Evolutionary conservation across 2,888 invertebrate species (phyloP).

Genomic region (Cheiracanthium punctorium): DNA sequence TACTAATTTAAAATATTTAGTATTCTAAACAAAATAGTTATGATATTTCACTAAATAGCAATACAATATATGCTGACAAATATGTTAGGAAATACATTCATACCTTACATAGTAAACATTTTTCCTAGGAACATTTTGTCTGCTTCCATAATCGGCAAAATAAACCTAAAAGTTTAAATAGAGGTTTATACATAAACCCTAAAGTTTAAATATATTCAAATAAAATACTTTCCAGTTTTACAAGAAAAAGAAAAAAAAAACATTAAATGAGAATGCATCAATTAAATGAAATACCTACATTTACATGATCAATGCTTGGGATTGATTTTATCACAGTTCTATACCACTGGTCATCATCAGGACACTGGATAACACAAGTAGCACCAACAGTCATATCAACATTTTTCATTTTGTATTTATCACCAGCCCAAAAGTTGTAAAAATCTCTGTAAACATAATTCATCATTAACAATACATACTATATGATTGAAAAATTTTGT

Average conservation of each 20-base stretch:
- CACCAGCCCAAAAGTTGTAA: not conserved
- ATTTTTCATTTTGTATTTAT: constrained; percentile 22
- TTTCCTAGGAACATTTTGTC: constrained; percentile 8
- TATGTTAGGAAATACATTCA: too few relatives aligned
- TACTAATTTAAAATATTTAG: too few relatives aligned
- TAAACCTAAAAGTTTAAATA: constrained; percentile 29
- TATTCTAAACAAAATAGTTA: too few relatives aligned
- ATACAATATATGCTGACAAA: too few relatives aligned
- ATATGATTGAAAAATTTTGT: too few relatives aligned
- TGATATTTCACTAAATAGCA: too few relatives aligned
- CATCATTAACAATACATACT: too few relatives aligned
- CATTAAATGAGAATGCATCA: not conserved
- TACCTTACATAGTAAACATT: constrained; percentile 34
- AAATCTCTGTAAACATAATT: constrained; percentile 18
- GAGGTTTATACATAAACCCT: not conserved
- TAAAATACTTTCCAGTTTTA: too few relatives aligned
- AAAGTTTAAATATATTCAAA: too few relatives aligned
- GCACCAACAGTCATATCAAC: constrained; percentile 34
- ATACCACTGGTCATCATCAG: constrained; percentile 27
- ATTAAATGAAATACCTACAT: constrained; percentile 25
- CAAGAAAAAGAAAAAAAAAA: not conserved
- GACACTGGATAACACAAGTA: constrained; percentile 20
- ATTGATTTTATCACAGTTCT: constrained; percentile 23
- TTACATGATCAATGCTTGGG: not conserved
- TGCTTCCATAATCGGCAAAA: constrained; percentile 44